Evolutionary conservation across 2,113 vertebrate genomes (phyloP).

Genomic region (Phodopus roborovskii): DNA sequence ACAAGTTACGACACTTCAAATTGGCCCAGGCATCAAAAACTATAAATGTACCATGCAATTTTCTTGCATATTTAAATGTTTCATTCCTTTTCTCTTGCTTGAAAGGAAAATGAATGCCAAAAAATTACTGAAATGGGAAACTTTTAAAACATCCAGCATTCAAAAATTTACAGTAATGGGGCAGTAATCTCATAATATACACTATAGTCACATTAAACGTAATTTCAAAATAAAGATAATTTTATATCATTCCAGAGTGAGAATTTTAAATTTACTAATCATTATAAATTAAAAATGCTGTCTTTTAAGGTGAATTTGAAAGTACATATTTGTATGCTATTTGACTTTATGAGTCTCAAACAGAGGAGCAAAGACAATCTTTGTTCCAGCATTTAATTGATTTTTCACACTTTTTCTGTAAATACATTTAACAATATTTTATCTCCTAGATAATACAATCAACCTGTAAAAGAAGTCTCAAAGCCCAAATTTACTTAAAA

Average conservation of each 20-base stretch:
- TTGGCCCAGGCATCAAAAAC: conserved; percentile 58
- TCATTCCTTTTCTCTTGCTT: conserved; percentile 52
- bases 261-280: conserved; percentile 29
- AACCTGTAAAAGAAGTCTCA: not conserved
- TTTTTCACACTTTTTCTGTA: not conserved
- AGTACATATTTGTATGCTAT: not conserved
- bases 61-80: conserved; percentile 70
- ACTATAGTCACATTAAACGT: conserved; percentile 38
- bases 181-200: not conserved
- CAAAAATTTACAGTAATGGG: conserved; percentile 42
- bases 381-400: not conserved
- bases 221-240: conserved; percentile 60
- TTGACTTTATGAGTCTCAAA: not conserved
- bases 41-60: conserved; percentile 56
- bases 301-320: conserved; percentile 22
- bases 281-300: not conserved
- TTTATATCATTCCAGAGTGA: conserved; percentile 9
- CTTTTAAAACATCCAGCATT: conserved; percentile 41
- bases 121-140: conserved; percentile 46
- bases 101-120: conserved; percentile 60
- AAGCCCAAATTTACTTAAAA: not conserved
- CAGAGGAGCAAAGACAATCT: not conserved
- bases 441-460: not conserved
- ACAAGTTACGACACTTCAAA: conserved; percentile 48
- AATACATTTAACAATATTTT: not conserved